These are phyloP conservation scores for Aselliscus stoliczkanus DNA, from an alignment of 2,797 vertebrate species.

Conservation along the genomic window DNA sequence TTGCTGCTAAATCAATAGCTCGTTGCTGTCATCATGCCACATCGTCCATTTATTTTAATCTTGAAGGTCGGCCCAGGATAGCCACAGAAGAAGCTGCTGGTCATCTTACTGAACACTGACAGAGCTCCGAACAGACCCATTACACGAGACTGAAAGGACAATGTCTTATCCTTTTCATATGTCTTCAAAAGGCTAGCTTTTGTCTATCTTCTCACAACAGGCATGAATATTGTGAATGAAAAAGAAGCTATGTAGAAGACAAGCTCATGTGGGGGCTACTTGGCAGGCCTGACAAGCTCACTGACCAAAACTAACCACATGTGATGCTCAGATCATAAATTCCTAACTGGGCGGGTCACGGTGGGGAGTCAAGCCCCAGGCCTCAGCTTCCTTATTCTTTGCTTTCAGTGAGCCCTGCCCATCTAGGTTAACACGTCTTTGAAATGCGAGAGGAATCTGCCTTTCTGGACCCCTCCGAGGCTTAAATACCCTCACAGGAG, in stretches of 20 bases:
- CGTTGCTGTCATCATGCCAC: constrained; percentile 41
- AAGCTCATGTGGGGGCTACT: no score
- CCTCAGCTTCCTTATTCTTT: neutral
- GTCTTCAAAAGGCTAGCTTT: constrained; percentile 23
- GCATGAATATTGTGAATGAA: neutral
- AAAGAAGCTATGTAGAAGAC: neutral
- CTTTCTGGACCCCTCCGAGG: neutral
- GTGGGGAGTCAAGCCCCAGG: neutral
- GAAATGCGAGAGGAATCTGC: neutral
- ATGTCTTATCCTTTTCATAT: neutral
- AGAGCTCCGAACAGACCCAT: neutral
- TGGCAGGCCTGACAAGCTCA: neutral
- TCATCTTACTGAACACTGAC: constrained; percentile 13
- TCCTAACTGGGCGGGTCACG: neutral
- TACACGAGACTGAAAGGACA: neutral
- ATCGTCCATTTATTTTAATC: constrained; percentile 70
- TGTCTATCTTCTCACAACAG: neutral
- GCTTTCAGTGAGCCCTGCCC: neutral
- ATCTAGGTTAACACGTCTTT: neutral
- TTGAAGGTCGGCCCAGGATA: constrained; percentile 56
- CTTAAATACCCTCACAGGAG: neutral
- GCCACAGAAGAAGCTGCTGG: constrained; percentile 45
- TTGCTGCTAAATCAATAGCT: constrained; percentile 50
- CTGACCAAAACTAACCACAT: neutral
- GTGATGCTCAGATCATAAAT: neutral